Percentiles rank a stretch among this genome's conserved stretches.
phyloP scores from a whole-genome alignment of 2,113 vertebrate genomes.

The Hipposideros armiger region DNA sequence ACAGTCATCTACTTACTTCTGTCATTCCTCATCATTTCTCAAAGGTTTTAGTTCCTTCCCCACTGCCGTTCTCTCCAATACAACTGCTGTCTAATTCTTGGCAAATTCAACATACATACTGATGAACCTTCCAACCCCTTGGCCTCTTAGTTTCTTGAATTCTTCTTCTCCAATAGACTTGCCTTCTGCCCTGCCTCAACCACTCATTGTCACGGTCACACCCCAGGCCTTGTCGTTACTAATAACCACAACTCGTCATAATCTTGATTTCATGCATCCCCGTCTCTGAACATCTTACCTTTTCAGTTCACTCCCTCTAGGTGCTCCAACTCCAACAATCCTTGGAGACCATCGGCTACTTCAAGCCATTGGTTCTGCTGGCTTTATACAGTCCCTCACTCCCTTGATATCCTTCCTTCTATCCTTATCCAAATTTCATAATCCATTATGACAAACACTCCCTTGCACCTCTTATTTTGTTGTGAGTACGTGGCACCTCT shows the following conservation, averaged over 20 bases:
- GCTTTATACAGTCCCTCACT: background rate
- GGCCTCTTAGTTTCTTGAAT: background rate
- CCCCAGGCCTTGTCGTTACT: background rate
- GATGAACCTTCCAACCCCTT: background rate
- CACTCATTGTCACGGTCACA: background rate
- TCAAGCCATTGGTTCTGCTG: background rate
- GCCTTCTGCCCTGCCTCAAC: background rate
- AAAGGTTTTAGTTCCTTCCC: background rate
- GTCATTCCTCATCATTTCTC: background rate
- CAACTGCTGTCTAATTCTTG: background rate
- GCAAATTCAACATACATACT: background rate
- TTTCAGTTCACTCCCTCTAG: background rate
- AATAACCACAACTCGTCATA: background rate
- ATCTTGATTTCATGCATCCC: accelerated
- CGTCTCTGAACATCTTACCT: background rate
- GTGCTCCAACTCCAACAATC: background rate
- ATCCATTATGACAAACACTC: background rate
- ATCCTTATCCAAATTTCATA: background rate
- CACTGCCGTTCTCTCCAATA: background rate
- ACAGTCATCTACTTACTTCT: background rate
- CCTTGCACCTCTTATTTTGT: background rate
- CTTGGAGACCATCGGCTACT: background rate
- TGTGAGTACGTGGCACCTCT: too few species aligned
- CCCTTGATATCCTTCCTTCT: background rate
- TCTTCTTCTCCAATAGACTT: background rate